Percentiles rank a stretch among this genome's conserved stretches.
These are phyloP conservation scores for Thunnus maccoyii DNA, from an alignment of 2,113 vertebrate species.

Conservation along the genomic window DNA sequence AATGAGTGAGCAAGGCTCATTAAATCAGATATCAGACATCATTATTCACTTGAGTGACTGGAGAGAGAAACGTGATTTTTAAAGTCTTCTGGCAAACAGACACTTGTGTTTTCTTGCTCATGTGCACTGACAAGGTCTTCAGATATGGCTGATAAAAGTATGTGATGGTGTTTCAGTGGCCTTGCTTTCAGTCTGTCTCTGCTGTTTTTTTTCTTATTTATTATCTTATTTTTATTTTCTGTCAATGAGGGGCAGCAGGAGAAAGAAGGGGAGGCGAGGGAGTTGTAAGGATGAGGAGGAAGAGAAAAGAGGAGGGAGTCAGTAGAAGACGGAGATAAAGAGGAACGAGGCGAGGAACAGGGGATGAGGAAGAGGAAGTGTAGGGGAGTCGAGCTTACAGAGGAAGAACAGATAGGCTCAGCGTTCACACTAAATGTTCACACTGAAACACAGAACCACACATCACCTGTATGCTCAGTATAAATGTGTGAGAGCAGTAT, in stretches of 20 bases:
- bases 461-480: neutral
- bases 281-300: slow-evolving; percentile 54
- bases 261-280: slow-evolving; percentile 37
- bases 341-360: slow-evolving; percentile 7
- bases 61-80: neutral
- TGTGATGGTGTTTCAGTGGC: neutral
- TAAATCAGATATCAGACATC: too few relatives aligned
- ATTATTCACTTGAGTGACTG: neutral
- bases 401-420: slow-evolving; percentile 43
- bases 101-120: neutral
- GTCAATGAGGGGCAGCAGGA: slow-evolving; percentile 25
- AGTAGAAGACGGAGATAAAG: slow-evolving; percentile 48
- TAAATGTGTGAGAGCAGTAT: neutral
- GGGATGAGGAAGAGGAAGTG: slow-evolving; percentile 64
- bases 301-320: slow-evolving; percentile 48
- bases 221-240: too few relatives aligned
- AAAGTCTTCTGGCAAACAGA: neutral
- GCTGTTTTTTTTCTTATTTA: too few relatives aligned
- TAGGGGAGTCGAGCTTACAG: slow-evolving; percentile 44
- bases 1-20: too few relatives aligned
- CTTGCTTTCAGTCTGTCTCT: neutral
- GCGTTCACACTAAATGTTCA: neutral
- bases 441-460: neutral
- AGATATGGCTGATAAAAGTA: neutral
- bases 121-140: neutral